Evolutionary conservation across 2,113 vertebrate species (phyloP).

Genomic region (Caloenas nicobarica): DNA sequence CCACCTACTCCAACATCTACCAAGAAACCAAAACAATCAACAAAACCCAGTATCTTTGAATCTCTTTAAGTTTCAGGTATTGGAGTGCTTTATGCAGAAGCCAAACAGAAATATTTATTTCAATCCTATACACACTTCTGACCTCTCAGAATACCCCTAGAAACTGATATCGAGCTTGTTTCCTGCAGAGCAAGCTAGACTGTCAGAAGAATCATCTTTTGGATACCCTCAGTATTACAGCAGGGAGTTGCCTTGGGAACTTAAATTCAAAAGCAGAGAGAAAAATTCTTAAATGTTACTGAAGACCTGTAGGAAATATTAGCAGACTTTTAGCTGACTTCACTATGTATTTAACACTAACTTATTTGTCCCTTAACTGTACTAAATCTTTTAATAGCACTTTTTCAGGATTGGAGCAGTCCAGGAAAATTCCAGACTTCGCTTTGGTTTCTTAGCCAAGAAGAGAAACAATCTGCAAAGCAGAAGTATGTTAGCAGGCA

Average conservation of each 20-base stretch:
- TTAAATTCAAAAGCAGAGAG: not conserved
- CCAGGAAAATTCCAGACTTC: conserved; percentile 67
- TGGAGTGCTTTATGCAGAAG: conserved; percentile 5
- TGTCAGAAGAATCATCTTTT: not conserved
- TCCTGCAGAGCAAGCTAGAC: not conserved
- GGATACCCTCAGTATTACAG: not conserved
- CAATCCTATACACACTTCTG: not conserved
- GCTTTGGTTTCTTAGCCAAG: conserved; percentile 11
- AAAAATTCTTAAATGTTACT: not conserved
- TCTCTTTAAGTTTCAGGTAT: not conserved
- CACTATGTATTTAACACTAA: not conserved
- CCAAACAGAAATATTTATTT: not conserved
- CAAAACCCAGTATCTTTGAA: not conserved
- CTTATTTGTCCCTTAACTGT: not conserved
- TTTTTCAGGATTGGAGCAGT: conserved; percentile 54
- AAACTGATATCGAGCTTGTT: not conserved
- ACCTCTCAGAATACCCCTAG: conserved; percentile 7
- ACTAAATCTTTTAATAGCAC: conserved; percentile 60
- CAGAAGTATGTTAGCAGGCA: conserved; percentile 42
- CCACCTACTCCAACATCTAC: not conserved
- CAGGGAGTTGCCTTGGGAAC: not conserved
- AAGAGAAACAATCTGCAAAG: conserved; percentile 51
- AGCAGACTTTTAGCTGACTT: conserved; percentile 11
- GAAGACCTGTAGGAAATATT: not conserved
- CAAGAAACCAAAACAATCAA: not conserved